phyloP scores from a whole-genome alignment of 2,797 vertebrate species.

The Varecia variegata region DNA sequence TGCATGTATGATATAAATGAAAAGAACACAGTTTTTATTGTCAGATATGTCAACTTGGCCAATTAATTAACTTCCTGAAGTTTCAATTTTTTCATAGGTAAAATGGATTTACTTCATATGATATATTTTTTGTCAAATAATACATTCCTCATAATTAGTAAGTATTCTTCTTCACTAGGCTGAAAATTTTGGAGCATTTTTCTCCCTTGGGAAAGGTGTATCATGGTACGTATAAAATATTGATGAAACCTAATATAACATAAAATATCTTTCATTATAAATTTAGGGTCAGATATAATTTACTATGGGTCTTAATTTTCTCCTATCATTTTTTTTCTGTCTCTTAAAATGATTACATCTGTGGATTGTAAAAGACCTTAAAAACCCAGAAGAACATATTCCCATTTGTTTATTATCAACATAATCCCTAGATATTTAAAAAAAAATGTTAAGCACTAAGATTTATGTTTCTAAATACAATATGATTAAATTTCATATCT shows the following conservation, averaged over 20 bases:
- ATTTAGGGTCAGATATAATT: not conserved
- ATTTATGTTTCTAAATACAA: not conserved
- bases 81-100: not conserved
- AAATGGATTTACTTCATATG: not conserved
- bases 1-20: not conserved
- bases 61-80: not conserved
- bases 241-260: not conserved
- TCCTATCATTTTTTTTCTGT: not conserved
- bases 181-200: not conserved
- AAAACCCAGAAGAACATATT: not conserved
- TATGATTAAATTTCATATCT: not conserved
- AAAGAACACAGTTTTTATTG: not conserved
- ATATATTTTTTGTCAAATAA: not conserved
- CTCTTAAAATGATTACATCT: slow-evolving; percentile 5
- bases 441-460: not conserved
- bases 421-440: not conserved
- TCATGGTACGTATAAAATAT: not conserved
- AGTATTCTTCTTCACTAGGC: not conserved
- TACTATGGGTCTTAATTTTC: not conserved
- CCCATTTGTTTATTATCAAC: not conserved
- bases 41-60: not conserved
- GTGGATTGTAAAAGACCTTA: not conserved
- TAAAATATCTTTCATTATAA: not conserved
- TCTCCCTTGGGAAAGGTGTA: not conserved
- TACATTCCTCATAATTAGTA: not conserved